Evolutionary conservation across 2,888 invertebrate species (phyloP).

Genomic region (Mesorhabditis sp.): DNA sequence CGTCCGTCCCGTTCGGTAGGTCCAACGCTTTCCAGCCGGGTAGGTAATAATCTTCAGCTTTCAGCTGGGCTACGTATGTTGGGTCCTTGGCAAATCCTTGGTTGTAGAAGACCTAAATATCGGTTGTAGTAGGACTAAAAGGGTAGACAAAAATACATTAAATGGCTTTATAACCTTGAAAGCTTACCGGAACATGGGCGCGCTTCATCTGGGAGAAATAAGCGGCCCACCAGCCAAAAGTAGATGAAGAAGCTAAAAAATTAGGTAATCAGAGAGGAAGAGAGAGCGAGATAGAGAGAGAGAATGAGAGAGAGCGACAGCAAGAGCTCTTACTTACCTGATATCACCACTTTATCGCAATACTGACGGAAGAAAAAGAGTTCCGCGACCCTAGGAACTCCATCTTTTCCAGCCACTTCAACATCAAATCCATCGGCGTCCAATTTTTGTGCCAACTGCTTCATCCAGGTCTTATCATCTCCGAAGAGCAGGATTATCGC

Average conservation of each 20-base stretch:
- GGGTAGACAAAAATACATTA: too few relatives aligned
- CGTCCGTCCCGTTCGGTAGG: not conserved
- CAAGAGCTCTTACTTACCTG: not conserved
- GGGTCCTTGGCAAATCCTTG: not conserved
- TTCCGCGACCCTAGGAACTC: not conserved
- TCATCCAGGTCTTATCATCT: not conserved
- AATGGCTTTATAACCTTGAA: too few relatives aligned
- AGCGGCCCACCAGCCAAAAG: not conserved
- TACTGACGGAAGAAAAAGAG: not conserved
- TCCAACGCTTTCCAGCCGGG: not conserved
- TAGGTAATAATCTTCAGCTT: not conserved
- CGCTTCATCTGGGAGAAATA: not conserved
- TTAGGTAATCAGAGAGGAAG: not conserved
- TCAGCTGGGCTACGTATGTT: not conserved
- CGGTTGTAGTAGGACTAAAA: not conserved
- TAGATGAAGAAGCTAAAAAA: not conserved
- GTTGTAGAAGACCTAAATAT: not conserved
- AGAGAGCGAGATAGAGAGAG: too few relatives aligned
- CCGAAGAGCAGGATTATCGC: not conserved
- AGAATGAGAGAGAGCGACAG: not conserved
- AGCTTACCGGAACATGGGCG: not conserved
- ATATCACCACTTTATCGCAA: not conserved
- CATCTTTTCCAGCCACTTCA: not conserved
- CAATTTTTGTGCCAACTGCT: not conserved
- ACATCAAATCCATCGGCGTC: not conserved